Conservation (phyloP, 2,888 invertebrate genomes). For the Luffia ferchaultella region DNA sequence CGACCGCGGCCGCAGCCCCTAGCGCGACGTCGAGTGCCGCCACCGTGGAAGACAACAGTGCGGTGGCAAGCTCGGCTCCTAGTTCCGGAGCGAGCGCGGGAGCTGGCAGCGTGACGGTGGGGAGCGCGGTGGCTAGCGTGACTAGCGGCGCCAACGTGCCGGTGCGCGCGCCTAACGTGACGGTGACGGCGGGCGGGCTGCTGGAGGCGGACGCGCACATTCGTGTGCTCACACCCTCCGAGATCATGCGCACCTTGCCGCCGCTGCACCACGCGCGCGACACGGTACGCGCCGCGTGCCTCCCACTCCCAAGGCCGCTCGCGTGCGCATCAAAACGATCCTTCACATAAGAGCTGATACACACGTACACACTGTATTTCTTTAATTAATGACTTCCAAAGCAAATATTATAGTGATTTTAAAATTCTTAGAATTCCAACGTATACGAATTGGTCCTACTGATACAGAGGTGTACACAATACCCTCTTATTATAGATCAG, state of each 20-base stretch:
- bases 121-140: constrained; percentile 13
- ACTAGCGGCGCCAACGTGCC: constrained; percentile 24
- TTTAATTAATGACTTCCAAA: too few relatives aligned
- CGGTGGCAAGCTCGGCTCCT: constrained; percentile 6
- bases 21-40: constrained; percentile 12
- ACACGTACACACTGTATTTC: constrained; percentile 12
- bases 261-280: constrained; percentile 75
- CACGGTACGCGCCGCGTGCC: constrained; percentile 16
- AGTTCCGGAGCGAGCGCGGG: constrained; percentile 7
- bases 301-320: constrained; percentile 23
- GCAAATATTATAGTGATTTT: too few relatives aligned
- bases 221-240: constrained; percentile 87
- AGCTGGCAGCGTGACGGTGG: constrained; percentile 7
- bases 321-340: constrained; percentile 13
- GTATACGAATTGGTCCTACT: too few relatives aligned
- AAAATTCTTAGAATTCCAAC: too few relatives aligned
- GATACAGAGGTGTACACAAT: too few relatives aligned
- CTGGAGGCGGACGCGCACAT: constrained; percentile 80
- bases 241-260: constrained; percentile 91
- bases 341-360: constrained; percentile 20
- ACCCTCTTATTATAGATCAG: too few relatives aligned
- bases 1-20: constrained; percentile 22
- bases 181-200: constrained; percentile 70
- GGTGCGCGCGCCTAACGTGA: constrained; percentile 74
- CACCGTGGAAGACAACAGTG: constrained; percentile 7